Evolutionary conservation across 2,888 invertebrate genomes (phyloP).

Genomic region (Lithophane leautieri): DNA sequence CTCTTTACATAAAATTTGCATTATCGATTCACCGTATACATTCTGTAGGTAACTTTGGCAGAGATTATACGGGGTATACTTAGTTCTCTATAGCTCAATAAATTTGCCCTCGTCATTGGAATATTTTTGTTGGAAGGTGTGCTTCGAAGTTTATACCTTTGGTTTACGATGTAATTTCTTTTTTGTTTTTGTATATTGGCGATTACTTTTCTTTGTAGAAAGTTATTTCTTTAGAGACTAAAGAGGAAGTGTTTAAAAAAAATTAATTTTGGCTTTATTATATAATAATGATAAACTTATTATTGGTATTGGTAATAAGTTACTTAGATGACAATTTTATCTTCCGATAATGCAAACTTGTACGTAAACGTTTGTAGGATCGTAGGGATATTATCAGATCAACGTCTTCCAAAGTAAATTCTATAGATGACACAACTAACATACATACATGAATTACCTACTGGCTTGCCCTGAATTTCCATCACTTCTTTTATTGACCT

Average conservation of each 20-base stretch:
- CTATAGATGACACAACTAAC: too few relatives aligned
- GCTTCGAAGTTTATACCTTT: conserved; percentile 56
- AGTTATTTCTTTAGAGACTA: not conserved
- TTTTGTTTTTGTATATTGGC: conserved; percentile 49
- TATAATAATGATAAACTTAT: too few relatives aligned
- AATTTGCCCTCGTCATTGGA: conserved; percentile 71
- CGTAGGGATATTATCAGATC: not conserved
- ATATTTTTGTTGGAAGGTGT: conserved; percentile 70
- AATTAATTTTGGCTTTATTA: too few relatives aligned
- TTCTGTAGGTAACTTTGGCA: conserved; percentile 62
- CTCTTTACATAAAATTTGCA: conserved; percentile 89
- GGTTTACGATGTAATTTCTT: conserved; percentile 61
- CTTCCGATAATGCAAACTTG: not conserved
- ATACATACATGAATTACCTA: not conserved
- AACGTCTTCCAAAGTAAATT: not conserved
- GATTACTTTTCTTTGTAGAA: conserved; percentile 21
- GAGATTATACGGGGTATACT: conserved; percentile 76
- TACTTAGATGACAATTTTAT: not conserved
- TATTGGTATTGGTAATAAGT: not conserved
- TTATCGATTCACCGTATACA: conserved; percentile 81
- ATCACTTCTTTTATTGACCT: not conserved
- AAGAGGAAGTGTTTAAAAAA: not conserved
- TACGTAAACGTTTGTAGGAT: not conserved
- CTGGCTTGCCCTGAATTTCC: not conserved
- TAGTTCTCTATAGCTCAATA: conserved; percentile 71